These are phyloP conservation scores for Scomber japonicus DNA, from an alignment of 2,113 vertebrate species.

Conservation along the genomic window DNA sequence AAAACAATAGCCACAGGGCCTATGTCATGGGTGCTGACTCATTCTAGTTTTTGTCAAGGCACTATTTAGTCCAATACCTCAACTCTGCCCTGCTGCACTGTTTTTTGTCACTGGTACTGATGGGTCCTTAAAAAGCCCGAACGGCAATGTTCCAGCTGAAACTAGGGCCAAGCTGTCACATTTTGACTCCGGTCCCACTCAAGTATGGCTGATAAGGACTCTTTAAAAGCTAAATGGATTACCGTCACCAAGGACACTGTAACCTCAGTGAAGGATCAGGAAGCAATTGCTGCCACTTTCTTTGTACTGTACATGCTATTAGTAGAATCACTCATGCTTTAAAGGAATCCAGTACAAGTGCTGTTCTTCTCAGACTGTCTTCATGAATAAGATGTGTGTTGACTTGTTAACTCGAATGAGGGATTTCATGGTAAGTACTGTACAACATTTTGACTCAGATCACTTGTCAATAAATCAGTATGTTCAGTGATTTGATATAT, in stretches of 20 bases:
- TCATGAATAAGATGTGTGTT: constrained; percentile 6
- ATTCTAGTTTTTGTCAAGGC: constrained; percentile 47
- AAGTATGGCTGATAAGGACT: constrained; percentile 64
- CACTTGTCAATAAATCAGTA: background rate
- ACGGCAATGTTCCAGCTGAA: constrained; percentile 33
- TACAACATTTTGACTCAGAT: background rate
- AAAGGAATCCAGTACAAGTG: constrained; percentile 2
- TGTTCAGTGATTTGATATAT: background rate
- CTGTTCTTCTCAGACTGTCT: background rate
- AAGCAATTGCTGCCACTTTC: constrained; percentile 45
- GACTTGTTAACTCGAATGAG: constrained; percentile 2
- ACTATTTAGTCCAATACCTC: constrained; percentile 22
- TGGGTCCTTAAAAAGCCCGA: constrained; percentile 36
- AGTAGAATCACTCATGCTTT: constrained; percentile 21
- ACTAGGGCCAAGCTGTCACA: constrained; percentile 31
- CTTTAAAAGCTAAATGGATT: constrained; percentile 74
- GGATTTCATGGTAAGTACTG: constrained; percentile 2
- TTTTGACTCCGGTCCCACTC: constrained; percentile 58
- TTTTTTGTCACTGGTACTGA: constrained; percentile 16
- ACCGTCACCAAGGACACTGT: constrained; percentile 67
- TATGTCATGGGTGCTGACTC: constrained; percentile 51
- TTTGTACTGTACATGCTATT: constrained; percentile 36
- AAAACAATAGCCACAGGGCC: constrained; percentile 45
- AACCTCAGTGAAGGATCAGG: constrained; percentile 56
- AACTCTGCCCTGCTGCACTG: constrained; percentile 13